Base-by-base conservation (phyloP, 1,140 invertebrate species). In the Drosophila baimaii region DNA sequence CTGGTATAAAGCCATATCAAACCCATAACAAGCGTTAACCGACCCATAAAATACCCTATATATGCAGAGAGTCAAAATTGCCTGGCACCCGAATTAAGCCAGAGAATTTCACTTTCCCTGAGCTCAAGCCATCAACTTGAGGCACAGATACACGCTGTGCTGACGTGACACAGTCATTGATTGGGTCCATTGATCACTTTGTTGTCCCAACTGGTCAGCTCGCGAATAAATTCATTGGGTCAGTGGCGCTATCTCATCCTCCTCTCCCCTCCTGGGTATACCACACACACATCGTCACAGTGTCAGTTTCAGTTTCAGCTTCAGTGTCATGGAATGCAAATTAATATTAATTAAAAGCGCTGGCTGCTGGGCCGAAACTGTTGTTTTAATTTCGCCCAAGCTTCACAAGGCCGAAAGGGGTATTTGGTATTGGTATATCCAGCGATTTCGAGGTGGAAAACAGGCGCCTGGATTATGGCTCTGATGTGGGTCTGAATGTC, bases 261-360 rank as follows among this genome's bases (percentile, higher is more conserved):
- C 0, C 63, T 15, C 17, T 4, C 7, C 37, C 23, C 39, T n/a
- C 23, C n/a, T n/a, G 65, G 33, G 41, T 39, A 63, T n/a, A n/a
- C n/a, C n/a, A n/a, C n/a, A 41, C 49, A 64, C 66, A 58, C 66
- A 56, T 73, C 69, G 74, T 44, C 52, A 39, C 25, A 47, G 25
- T 51, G 56, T 58, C 41, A 58, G 64, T 43, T 64, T 65, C 64
- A 66, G 51, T 29, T 29, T 49, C 47, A 49, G 47, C 49, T 62
- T 54, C 52, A 37, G 23, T 35, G 69, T 49, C 72, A 74, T 51
- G 62, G 63, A 66, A 89, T 88, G 79, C 83, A 83, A 86, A 86
- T 86, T 88, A 88, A 86, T 88, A 86, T 83, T 86, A 88, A 86
- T 86, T 86, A 88, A 66, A 71, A 55, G 76, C 39, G 51, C 62